Conservation (phyloP, 2,113 vertebrate genomes). For the Rousettus leschenaultii region DNA sequence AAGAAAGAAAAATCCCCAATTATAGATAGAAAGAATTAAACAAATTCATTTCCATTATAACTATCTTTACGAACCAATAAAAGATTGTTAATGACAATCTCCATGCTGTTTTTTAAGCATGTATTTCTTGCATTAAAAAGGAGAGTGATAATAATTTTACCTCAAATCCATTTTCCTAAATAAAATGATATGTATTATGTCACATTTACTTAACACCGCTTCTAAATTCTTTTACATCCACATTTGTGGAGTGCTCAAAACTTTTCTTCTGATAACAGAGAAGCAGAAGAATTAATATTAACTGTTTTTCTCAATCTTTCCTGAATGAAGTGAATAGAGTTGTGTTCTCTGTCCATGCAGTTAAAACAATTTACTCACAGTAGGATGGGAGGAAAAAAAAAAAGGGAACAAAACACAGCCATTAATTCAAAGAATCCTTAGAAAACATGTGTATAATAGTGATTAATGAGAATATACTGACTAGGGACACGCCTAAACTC, state of each 20-base stretch:
- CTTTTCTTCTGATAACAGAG: conserved; percentile 7
- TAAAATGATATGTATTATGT: neutral
- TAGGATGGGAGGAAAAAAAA: neutral
- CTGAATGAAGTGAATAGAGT: neutral
- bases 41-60: neutral
- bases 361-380: neutral
- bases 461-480: conserved; percentile 56
- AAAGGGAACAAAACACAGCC: neutral
- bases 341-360: neutral
- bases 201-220: neutral
- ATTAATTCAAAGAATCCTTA: conserved; percentile 52
- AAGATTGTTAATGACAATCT: neutral
- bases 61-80: neutral
- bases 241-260: neutral
- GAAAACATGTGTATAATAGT: conserved; percentile 13
- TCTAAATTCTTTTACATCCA: neutral
- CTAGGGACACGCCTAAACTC: conserved; percentile 43
- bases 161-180: neutral
- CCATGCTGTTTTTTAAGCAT: neutral
- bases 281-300: neutral
- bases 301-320: neutral
- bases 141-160: neutral
- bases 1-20: neutral
- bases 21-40: neutral
- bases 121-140: neutral